Base-by-base conservation (phyloP, 2,797 vertebrate genomes). In the Tokudaia muenninki region DNA sequence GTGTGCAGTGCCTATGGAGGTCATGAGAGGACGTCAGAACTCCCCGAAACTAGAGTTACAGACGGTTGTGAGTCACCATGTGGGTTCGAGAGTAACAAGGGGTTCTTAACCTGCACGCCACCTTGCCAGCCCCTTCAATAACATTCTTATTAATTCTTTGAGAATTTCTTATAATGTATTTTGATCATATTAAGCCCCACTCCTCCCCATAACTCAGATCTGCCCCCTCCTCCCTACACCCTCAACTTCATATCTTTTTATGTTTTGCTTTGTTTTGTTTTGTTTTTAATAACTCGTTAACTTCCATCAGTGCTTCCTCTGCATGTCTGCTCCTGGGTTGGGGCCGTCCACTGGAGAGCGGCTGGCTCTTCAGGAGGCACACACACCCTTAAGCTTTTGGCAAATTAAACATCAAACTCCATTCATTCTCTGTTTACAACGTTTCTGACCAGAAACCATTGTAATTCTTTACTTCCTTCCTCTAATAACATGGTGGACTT, bases 381-480 rank as follows among this genome's bases (percentile, higher is more conserved):
- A 12, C 16, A 6, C 59, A 12, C 16, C 13, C 21, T 47, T 95
- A 81, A 77, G 22, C 16, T 67, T 92, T 82, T 44, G 61, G 59
- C 4, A 37, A 24, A 92, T 83, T 79, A 91, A 89, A 61, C 89
- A 93, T 57, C 86, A 86, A 87, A 52, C 21, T 31, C 55, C 47
- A 91, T 21, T 44, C 47, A 91, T 21, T 44, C 70, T 88, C 34
- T 91, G 87, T 61, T 82, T 86, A 19, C 22, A 37, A 75, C 52
- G 26, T 80, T 93, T 96, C 79, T 52, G 12, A 90, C 26, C 24
- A 84, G 70, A 94, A 72, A 84, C 75, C 16, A 34, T 55, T 81
- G 13, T 59, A 87, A 84, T 96, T 92, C 29, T 96, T 87, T 29
- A 11, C 31, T 75, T 81, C 82, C 14, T 81, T 94, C 81, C 21